Base-by-base conservation (phyloP, 2,888 invertebrate genomes). In the Julus scandinavius region DNA sequence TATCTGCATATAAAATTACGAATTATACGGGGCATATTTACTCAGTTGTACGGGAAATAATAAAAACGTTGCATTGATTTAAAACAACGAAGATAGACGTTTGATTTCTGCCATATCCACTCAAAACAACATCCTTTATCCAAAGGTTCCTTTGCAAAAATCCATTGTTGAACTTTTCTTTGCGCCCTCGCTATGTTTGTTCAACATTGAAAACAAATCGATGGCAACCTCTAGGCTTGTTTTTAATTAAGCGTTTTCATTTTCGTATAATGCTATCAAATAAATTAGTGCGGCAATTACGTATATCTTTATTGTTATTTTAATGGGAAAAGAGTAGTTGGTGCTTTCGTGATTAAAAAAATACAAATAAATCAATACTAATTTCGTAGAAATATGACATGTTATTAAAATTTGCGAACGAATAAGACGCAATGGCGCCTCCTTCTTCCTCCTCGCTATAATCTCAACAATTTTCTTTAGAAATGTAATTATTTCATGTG, bases 301-400 rank as follows among this genome's bases (percentile, higher is more conserved):
- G 84, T 45, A 45, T 84, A 84, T 84, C 40, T 84, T 84, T 84
- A 84, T 84, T 84, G 84, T 84, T 84, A 84, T 84, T 84, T 84
- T 84, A 84, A 84, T 84, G 40, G 84, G 38, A 84, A 84, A 45
- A 84, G 84, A 84, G 20, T 63, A 63, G 63, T 20, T 63, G 63
- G n/a, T 63, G 63, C 63, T 17, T 63, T 63, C 63, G 63, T 63
- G 63, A 63, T 63, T 63, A 63, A 63, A 63, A 63, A 63, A 63
- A 63, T 63, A 63, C 17, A 63, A 63, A 17, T 20, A 20, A 63
- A 63, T 84, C 84, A 84, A 84, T 84, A 40, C 84, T n/a, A 63
- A 63, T 63, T 63, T 63, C 63, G 63, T 63, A 20, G 63, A 63
- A 63, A 63, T 63, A 63, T 63, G 63, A 63, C 63, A 63, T 63